These are phyloP conservation scores for Drosophila sulfurigaster DNA, from an alignment of 1,140 invertebrate species.

Conservation along the genomic window DNA sequence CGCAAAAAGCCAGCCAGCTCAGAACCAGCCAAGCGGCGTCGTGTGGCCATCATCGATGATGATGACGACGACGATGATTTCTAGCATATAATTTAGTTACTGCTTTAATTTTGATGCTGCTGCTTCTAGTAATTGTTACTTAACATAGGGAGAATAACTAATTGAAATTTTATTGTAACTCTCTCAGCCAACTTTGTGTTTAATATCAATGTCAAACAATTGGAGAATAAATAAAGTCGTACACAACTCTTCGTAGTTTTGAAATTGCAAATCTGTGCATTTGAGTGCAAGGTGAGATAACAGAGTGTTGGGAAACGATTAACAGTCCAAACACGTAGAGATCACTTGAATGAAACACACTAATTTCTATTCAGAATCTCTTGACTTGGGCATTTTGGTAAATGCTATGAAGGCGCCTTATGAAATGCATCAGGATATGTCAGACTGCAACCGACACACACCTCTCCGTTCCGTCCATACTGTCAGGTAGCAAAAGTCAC, in stretches of 20 bases:
- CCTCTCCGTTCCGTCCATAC: neutral
- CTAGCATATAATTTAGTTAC: slow-evolving; percentile 53
- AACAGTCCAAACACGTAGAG: slow-evolving; percentile 6
- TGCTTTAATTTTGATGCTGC: slow-evolving; percentile 14
- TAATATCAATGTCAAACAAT: slow-evolving; percentile 1
- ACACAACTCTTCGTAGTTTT: neutral
- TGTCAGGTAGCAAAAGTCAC: slow-evolving; percentile 45
- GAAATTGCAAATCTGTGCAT: neutral
- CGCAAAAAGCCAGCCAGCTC: slow-evolving; percentile 70
- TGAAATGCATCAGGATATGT: slow-evolving; percentile 22
- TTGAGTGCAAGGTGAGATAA: neutral
- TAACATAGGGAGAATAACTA: slow-evolving; percentile 10
- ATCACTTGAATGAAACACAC: slow-evolving; percentile 24
- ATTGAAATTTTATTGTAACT: slow-evolving; percentile 14
- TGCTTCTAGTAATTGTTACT: slow-evolving; percentile 56
- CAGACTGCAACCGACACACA: neutral
- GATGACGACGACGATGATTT: slow-evolving; percentile 82
- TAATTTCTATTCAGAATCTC: slow-evolving; percentile 12
- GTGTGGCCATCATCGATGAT: slow-evolving; percentile 79
- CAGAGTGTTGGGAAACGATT: slow-evolving; percentile 8
- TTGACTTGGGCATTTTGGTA: neutral
- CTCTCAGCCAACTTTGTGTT: neutral
- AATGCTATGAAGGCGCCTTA: neutral
- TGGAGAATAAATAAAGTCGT: neutral
- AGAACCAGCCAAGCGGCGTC: slow-evolving; percentile 78